These are phyloP conservation scores for Poecile atricapillus DNA, from an alignment of 2,113 vertebrate species.

Conservation along the genomic window DNA sequence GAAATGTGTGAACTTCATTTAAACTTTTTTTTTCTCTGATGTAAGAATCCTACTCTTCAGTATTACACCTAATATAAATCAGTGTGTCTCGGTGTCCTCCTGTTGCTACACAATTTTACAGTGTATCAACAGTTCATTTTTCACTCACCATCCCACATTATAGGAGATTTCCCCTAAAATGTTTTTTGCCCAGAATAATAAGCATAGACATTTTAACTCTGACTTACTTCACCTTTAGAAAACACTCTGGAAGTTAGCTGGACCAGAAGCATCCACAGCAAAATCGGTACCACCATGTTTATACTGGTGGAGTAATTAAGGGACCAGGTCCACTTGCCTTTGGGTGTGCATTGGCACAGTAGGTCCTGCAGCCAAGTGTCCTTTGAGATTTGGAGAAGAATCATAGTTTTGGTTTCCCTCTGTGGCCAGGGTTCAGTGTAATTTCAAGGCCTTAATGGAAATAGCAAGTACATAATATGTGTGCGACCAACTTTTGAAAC, in stretches of 20 bases:
- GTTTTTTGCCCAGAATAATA: neutral
- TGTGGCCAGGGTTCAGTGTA: neutral
- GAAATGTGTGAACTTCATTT: neutral
- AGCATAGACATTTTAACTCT: neutral
- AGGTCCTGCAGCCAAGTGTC: neutral
- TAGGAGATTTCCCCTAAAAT: neutral
- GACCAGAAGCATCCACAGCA: neutral
- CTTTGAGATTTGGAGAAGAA: neutral
- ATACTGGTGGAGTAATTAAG: neutral
- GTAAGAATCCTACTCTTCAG: neutral
- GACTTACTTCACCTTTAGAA: neutral
- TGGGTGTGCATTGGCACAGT: neutral
- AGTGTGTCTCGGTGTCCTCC: rapidly evolving
- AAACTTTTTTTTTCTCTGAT: neutral
- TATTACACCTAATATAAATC: neutral
- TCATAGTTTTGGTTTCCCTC: neutral
- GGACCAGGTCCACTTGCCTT: rapidly evolving
- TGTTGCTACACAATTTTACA: neutral
- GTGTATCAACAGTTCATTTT: neutral
- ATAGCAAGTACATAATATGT: neutral
- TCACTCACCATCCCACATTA: neutral
- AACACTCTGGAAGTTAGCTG: neutral
- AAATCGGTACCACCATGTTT: neutral
- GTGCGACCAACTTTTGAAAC: neutral
- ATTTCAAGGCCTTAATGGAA: neutral